Evolutionary conservation across 1,140 invertebrate genomes (phyloP), one percentile per base, ranked within the genome.

Genomic region (Subanguina moxae): DNA sequence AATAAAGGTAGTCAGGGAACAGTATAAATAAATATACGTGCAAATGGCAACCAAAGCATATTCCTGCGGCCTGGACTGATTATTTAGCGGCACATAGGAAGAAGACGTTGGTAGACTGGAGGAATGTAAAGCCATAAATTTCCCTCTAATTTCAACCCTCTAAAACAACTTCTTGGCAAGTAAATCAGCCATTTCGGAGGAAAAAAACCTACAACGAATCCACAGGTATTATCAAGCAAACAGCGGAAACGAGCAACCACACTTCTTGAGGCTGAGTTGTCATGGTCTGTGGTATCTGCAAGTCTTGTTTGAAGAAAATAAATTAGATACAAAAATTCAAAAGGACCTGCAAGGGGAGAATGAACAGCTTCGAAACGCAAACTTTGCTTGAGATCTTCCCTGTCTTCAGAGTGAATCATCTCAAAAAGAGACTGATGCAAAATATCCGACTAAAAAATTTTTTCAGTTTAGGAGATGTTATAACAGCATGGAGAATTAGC

Each of bases 341-440:
- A 11, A 38, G 11, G 3, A 38, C 32, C 32, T 38, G 32, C 32
- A 38, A 38, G 32, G 11, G 32, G 11, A 5, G 32, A 5, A 5
- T 38, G 32, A 38, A 38, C 32, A 38, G 32, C 32, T 19, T 52
- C 48, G 23, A 52, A 52, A 8, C 48, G n/a, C n/a, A 52, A 21
- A 64, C 17, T 62, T 30, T 64, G 23, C 38, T 43, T 30, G 3
- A 61, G 21, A n/a, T 97, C 94, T 84, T 97, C 94, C 17, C 95
- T 86, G 83, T 98, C 95, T 85, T 98, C 95, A 0, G 93, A 96
- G 85, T 98, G 95, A 45, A 98, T 94, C 71, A 98, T 85, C 84
- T 98, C 94, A 87, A 96, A 96, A 23, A 97, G 93, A 70, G 92
- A 94, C 84, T 98, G 94, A 84, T 98, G 94, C 52, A 98, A 93